A percentile compares a stretch with the other conserved stretches of the same genome.
Evolutionary conservation across 2,113 vertebrate species (phyloP).

Genomic region (Brachyhypopomus occidentalis): DNA sequence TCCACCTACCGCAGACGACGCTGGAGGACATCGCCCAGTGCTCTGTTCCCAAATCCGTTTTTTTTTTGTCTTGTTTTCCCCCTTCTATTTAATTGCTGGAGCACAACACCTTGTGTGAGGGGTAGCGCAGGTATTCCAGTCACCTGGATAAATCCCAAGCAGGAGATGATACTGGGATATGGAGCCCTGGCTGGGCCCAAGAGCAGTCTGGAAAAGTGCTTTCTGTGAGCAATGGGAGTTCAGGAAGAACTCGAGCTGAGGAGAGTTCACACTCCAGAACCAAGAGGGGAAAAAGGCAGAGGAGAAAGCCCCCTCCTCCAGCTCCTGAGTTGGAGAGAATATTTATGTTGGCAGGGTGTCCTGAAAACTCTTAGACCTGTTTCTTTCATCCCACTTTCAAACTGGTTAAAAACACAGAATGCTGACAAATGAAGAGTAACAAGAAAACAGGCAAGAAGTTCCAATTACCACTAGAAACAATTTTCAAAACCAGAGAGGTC

Average conservation of each 20-base stretch:
- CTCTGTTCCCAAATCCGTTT: not conserved
- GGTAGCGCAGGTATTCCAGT: not conserved
- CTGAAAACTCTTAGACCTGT: slow-evolving; percentile 46
- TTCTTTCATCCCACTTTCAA: slow-evolving; percentile 57
- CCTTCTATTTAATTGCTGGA: not conserved
- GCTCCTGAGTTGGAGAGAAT: not conserved
- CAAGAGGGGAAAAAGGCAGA: not conserved
- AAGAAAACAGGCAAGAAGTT: slow-evolving; percentile 65
- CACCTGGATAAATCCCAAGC: not conserved
- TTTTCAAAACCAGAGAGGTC: slow-evolving; percentile 64
- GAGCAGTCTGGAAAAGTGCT: no score
- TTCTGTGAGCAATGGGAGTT: no score
- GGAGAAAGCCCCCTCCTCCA: not conserved
- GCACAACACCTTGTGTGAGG: not conserved
- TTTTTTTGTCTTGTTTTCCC: no score
- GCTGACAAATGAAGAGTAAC: slow-evolving; percentile 56
- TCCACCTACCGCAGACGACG: not conserved
- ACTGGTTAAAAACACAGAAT: slow-evolving; percentile 30
- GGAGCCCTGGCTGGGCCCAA: no score
- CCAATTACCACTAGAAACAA: slow-evolving; percentile 67
- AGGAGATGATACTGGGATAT: no score
- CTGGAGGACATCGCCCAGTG: not conserved
- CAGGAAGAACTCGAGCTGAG: no score
- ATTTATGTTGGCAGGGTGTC: slow-evolving; percentile 32
- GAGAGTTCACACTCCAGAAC: not conserved